These are phyloP conservation scores for Sialia sialis DNA, from an alignment of 2,113 vertebrate genomes.

Conservation along the genomic window DNA sequence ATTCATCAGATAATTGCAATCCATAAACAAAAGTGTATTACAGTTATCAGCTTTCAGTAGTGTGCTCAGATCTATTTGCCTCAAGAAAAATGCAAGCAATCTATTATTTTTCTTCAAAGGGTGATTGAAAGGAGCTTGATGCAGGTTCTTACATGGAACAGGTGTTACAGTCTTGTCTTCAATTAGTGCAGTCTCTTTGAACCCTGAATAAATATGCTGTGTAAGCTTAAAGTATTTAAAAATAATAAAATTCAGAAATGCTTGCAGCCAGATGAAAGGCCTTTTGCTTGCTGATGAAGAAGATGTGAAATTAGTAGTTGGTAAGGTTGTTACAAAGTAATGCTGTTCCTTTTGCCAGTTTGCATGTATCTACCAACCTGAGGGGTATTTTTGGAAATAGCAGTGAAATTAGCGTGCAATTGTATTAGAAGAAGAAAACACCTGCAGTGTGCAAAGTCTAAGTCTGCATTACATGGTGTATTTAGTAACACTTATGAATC, in stretches of 20 bases:
- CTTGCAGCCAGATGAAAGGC: constrained; percentile 43
- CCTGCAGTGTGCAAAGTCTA: neutral
- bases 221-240: constrained; percentile 33
- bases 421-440: neutral
- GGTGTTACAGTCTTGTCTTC: constrained; percentile 15
- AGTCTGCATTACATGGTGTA: neutral
- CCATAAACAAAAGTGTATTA: neutral
- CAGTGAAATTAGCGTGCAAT: neutral
- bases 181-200: constrained; percentile 33
- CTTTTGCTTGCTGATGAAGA: constrained; percentile 19
- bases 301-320: neutral
- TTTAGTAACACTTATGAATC: neutral
- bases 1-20: neutral
- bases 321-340: neutral
- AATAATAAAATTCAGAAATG: constrained; percentile 19
- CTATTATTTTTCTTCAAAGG: constrained; percentile 28
- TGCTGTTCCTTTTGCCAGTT: neutral
- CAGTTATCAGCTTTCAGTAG: neutral
- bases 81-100: constrained; percentile 12
- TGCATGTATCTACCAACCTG: neutral
- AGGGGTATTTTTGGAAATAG: neutral
- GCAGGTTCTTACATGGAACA: neutral
- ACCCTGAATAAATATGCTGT: constrained; percentile 22
- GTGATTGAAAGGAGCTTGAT: neutral
- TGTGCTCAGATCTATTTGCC: constrained; percentile 13